Base-by-base conservation (phyloP, 2,888 invertebrate genomes). In the Plusia festucae region DNA sequence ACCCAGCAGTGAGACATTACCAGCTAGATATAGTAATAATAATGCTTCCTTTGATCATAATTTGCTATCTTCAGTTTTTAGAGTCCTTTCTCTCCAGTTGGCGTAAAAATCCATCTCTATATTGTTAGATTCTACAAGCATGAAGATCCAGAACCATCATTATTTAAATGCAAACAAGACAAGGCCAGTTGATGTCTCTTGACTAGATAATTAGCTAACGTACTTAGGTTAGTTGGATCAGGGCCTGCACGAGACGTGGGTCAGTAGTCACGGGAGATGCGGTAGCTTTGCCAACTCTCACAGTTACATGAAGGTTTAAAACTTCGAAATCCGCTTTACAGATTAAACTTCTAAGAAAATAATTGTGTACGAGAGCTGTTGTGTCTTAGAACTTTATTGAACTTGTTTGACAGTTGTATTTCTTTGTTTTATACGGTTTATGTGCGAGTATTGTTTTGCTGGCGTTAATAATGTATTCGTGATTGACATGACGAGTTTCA, bases 161-260 rank as follows among this genome's bases (percentile, higher is more conserved):
- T 40, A 40, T n/a, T 40, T n/a, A n/a, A 40, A n/a, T 40, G 15
- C n/a, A n/a, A 40, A 30, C 30, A 30, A 40, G 40, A 40, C n/a
- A 40, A n/a, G n/a, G 5, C 40, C n/a, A 40, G 40, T 40, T 40
- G 40, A 40, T n/a, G 40, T n/a, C 40, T 40, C 40, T 51, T 27
- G 46, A 64, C 56, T 27, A 46, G 67, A 67, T 70, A 68, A 76
- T 76, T 78, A 75, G 65, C 78, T 67, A 32, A 69, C 46, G 57
- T 40, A 30, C 60, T 55, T 65, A 73, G 57, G 32, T 65, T 64
- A 63, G 62, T 72, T 67, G 18, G 73, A 67, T 74, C 70, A 76
- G 67, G 74, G 66, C 56, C 71, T 78, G 76, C 60, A 65, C 40
- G 44, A 57, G 75, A 74, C 75, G 53, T 54, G 70, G 46, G 20